phyloP scores from a whole-genome alignment of 2,113 vertebrate genomes.

The Triplophysa tibetana region DNA sequence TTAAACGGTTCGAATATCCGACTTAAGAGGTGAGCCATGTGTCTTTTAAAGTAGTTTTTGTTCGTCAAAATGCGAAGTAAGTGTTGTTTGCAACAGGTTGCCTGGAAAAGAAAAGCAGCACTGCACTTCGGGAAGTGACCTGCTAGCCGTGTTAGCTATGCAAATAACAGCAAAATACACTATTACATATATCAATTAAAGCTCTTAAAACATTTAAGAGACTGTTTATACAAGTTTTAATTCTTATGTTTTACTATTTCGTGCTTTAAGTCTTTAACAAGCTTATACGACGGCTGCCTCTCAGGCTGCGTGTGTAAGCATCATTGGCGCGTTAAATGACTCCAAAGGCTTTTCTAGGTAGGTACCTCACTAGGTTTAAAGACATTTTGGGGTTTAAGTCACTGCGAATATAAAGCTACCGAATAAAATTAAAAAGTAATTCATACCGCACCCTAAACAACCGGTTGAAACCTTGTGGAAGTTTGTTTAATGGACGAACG shows the following conservation, averaged over 20 bases:
- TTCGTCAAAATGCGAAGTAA: constrained; percentile 1
- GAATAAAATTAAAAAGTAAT: neutral
- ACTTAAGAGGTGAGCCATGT: constrained; percentile 22
- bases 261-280: neutral
- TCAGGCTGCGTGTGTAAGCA: constrained; percentile 5
- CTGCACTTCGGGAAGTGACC: constrained; percentile 19
- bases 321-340: neutral
- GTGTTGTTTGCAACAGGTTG: constrained; percentile 75
- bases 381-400: neutral
- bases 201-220: neutral
- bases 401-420: neutral
- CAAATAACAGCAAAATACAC: neutral
- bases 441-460: neutral
- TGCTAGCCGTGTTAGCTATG: constrained; percentile 41
- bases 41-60: neutral
- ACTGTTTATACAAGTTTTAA: neutral
- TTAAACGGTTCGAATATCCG: neutral
- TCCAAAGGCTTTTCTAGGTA: neutral
- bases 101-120: constrained; percentile 48
- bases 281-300: neutral
- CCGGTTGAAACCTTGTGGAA: neutral
- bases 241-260: neutral
- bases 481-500: constrained; percentile 10
- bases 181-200: neutral
- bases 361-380: neutral